These are phyloP conservation scores for Lutjanus campechanus DNA, from an alignment of 2,797 vertebrate species.

Conservation along the genomic window DNA sequence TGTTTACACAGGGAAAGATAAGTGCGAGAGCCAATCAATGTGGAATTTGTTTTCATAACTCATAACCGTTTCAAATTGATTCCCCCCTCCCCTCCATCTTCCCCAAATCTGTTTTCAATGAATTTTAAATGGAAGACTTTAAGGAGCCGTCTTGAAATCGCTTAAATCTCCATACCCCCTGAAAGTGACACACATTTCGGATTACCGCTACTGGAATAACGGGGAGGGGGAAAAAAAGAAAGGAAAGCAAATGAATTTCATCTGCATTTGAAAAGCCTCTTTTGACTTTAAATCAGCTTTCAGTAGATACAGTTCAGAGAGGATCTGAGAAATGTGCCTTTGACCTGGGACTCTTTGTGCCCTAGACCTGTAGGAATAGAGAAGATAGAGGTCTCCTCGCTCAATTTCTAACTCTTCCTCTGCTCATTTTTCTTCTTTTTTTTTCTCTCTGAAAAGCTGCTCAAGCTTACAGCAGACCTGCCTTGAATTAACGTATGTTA, in stretches of 20 bases:
- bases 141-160: conserved; percentile 71
- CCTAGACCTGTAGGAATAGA: conserved; percentile 19
- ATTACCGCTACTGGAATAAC: conserved; percentile 65
- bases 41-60: conserved; percentile 78
- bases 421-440: conserved; percentile 6
- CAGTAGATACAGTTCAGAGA: conserved; percentile 45
- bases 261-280: conserved; percentile 74
- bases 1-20: conserved; percentile 74
- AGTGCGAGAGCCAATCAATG: conserved; percentile 74
- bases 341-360: conserved; percentile 55
- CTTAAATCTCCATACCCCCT: conserved; percentile 69
- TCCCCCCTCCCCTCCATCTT: conserved; percentile 40
- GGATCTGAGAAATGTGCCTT: conserved; percentile 51
- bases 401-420: background rate
- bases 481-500: background rate
- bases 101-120: conserved; percentile 79
- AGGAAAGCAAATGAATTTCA: conserved; percentile 66
- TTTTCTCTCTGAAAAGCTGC: conserved; percentile 5
- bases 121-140: conserved; percentile 78
- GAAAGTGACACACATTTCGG: conserved; percentile 73
- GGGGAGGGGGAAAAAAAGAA: background rate
- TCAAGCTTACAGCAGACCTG: background rate
- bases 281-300: conserved; percentile 63
- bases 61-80: conserved; percentile 79
- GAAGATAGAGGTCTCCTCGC: conserved; percentile 1